Percentiles rank a stretch among this genome's conserved stretches.
Conservation (phyloP, 2,113 vertebrate genomes). For the Oryzias melastigma region DNA sequence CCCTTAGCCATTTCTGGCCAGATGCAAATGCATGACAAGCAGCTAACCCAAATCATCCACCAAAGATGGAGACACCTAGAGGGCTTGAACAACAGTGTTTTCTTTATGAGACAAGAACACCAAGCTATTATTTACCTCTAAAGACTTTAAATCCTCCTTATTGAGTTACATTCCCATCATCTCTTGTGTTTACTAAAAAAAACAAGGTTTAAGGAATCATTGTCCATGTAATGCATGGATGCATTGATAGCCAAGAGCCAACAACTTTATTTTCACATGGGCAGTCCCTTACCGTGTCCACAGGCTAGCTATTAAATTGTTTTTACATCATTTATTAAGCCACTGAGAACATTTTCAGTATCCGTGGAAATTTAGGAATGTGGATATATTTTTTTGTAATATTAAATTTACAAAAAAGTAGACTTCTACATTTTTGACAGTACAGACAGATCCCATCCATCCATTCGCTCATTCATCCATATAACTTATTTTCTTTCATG, state of each 20-base stretch:
- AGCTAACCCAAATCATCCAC: slow-evolving; percentile 34
- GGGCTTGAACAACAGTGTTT: slow-evolving; percentile 34
- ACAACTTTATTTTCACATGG: slow-evolving; percentile 6
- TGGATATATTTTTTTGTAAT: slow-evolving; percentile 20
- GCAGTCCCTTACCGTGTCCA: not conserved
- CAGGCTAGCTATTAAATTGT: slow-evolving; percentile 31
- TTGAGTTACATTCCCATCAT: slow-evolving; percentile 52
- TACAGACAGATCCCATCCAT: slow-evolving; percentile 3
- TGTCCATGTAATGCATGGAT: slow-evolving; percentile 58
- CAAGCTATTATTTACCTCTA: slow-evolving; percentile 25
- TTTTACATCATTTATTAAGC: slow-evolving; percentile 38
- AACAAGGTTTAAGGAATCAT: slow-evolving; percentile 26
- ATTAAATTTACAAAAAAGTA: slow-evolving; percentile 31
- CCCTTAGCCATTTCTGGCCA: slow-evolving; percentile 19
- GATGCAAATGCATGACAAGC: slow-evolving; percentile 39
- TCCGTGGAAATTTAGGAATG: slow-evolving; percentile 20
- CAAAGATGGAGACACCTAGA: slow-evolving; percentile 32
- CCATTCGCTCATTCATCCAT: slow-evolving; percentile 26
- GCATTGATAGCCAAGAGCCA: slow-evolving; percentile 22
- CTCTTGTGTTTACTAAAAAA: slow-evolving; percentile 56
- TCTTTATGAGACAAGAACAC: slow-evolving; percentile 13
- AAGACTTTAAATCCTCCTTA: slow-evolving; percentile 52
- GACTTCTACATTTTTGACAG: slow-evolving; percentile 8
- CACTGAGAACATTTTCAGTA: slow-evolving; percentile 17
- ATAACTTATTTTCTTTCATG: too few species aligned